phyloP scores from a whole-genome alignment of 2,113 vertebrate species.

The Hiodon tergisus region DNA sequence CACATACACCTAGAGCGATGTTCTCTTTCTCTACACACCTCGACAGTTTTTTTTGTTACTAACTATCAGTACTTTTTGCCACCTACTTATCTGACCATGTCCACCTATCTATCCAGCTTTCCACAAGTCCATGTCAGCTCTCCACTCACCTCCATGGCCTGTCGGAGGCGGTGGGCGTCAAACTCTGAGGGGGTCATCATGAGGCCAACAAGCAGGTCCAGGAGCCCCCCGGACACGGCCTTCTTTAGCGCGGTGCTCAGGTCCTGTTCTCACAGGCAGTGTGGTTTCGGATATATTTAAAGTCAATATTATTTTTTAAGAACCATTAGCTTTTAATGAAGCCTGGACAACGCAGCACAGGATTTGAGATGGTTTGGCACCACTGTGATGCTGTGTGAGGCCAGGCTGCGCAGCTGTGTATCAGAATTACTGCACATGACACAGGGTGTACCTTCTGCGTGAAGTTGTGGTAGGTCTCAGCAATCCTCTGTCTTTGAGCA shows the following conservation, averaged over 20 bases:
- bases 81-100: neutral
- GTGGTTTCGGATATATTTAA: neutral
- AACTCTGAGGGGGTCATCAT: constrained; percentile 73
- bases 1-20: neutral
- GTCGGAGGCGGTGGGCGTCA: constrained; percentile 75
- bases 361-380: neutral
- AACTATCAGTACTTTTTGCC: neutral
- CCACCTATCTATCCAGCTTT: neutral
- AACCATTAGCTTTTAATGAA: neutral
- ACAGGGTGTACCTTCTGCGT: constrained; percentile 62
- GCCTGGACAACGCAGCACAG: neutral
- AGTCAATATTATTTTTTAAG: neutral
- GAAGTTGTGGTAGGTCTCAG: constrained; percentile 69
- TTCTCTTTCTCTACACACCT: neutral
- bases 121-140: neutral
- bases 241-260: constrained; percentile 74
- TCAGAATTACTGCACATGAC: neutral
- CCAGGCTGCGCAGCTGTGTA: no score
- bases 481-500: constrained; percentile 68
- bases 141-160: constrained; percentile 68
- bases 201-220: constrained; percentile 71
- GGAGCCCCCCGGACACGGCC: constrained; percentile 65
- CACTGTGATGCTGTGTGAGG: neutral
- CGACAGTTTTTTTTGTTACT: neutral
- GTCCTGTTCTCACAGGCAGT: constrained; percentile 49